Percentiles rank a stretch among this genome's conserved stretches.
Evolutionary conservation across 2,888 invertebrate species (phyloP).

Genomic region (Apamea monoglypha): DNA sequence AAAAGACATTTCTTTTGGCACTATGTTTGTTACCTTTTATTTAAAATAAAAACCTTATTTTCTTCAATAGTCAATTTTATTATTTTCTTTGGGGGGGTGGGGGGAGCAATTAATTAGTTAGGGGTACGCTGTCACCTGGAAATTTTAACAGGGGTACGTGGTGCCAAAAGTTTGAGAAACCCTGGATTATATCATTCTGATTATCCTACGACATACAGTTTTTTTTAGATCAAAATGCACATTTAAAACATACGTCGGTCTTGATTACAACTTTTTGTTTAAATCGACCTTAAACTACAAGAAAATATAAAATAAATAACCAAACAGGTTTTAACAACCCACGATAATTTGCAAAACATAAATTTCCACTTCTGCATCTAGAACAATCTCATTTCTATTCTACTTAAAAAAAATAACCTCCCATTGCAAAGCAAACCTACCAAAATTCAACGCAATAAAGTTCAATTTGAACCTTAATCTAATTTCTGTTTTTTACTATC

Average conservation of each 20-base stretch:
- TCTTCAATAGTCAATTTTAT: too few relatives aligned
- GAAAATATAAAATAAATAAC: constrained; percentile 24
- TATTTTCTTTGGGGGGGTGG: too few relatives aligned
- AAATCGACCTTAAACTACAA: neutral
- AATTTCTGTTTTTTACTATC: constrained; percentile 77
- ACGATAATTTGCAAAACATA: constrained; percentile 4
- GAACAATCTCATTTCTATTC: neutral
- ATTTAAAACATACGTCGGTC: neutral
- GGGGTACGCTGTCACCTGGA: too few relatives aligned
- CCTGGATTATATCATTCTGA: constrained; percentile 8
- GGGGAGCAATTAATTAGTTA: too few relatives aligned
- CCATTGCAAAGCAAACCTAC: constrained; percentile 19
- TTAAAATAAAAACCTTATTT: too few relatives aligned
- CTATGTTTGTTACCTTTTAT: too few relatives aligned
- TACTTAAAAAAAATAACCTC: neutral
- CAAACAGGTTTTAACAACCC: constrained; percentile 5
- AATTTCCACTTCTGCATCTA: neutral
- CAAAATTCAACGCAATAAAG: constrained; percentile 12
- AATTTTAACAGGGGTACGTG: too few relatives aligned
- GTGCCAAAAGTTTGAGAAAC: too few relatives aligned
- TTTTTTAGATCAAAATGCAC: constrained; percentile 27
- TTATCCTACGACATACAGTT: neutral
- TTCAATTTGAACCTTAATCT: constrained; percentile 66
- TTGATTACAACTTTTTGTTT: neutral
- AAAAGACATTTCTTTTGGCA: too few relatives aligned